A percentile compares a stretch with the other conserved stretches of the same genome.
phyloP scores from a whole-genome alignment of 2,113 vertebrate genomes.

The Aythya baeri region DNA sequence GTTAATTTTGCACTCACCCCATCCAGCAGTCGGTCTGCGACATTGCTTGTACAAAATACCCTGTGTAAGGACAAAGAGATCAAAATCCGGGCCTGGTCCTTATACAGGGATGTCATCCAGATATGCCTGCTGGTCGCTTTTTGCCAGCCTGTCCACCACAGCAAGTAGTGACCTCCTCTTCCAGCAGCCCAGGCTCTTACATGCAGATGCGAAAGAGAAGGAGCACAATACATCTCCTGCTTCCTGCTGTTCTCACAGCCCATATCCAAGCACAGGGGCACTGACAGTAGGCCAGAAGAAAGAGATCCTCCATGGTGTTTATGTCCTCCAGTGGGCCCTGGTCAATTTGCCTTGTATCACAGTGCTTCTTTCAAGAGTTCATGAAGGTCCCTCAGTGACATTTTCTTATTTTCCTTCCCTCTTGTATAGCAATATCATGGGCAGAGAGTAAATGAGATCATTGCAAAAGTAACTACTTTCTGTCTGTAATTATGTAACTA shows the following conservation, averaged over 20 bases:
- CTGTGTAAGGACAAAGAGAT: neutral
- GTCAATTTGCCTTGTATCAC: accelerated
- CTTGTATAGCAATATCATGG: neutral
- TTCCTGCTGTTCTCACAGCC: neutral
- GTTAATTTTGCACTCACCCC: neutral
- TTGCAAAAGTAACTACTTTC: neutral
- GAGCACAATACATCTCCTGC: accelerated
- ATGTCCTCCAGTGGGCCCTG: neutral
- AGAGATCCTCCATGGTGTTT: neutral
- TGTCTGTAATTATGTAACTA: neutral
- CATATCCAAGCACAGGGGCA: accelerated
- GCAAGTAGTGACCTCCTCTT: neutral
- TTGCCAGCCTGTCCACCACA: neutral
- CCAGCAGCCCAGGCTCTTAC: neutral
- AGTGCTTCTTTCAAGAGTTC: neutral
- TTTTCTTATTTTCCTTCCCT: neutral
- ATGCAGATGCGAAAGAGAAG: neutral
- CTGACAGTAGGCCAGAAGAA: accelerated
- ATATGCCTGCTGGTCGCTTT: accelerated
- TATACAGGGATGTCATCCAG: neutral
- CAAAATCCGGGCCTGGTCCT: neutral
- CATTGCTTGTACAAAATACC: neutral
- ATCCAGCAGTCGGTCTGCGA: neutral
- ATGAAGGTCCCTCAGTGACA: neutral
- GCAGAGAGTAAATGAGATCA: neutral